phyloP scores from a whole-genome alignment of 2,113 vertebrate species.

The Sebastes schlegelii region DNA sequence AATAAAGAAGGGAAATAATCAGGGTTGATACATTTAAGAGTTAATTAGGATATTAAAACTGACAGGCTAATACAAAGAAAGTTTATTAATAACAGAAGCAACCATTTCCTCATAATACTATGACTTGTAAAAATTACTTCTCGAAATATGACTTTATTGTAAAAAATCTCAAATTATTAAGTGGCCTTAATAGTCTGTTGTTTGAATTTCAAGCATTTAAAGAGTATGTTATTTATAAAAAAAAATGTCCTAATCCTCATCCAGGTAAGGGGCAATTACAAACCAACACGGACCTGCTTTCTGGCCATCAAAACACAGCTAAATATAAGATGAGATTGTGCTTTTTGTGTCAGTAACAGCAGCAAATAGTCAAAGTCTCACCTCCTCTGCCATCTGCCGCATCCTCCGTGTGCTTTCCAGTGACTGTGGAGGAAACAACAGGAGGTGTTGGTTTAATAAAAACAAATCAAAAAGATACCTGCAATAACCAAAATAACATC shows the following conservation, averaged over 20 bases:
- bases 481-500: not conserved
- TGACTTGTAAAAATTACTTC: not conserved
- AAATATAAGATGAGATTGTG: not conserved
- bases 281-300: not conserved
- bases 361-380: slow-evolving; percentile 78
- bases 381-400: slow-evolving; percentile 94
- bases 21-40: not conserved
- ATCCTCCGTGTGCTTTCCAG: slow-evolving; percentile 98
- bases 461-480: not conserved
- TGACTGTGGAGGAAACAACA: slow-evolving; percentile 83
- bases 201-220: not conserved
- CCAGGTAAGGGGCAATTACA: not conserved
- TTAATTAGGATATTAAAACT: not conserved
- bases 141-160: not conserved
- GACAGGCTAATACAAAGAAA: not conserved
- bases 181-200: not conserved
- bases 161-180: not conserved
- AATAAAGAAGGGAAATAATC: not conserved
- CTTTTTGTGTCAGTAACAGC: not conserved
- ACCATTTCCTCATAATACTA: not conserved
- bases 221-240: not conserved
- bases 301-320: not conserved
- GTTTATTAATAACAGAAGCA: not conserved
- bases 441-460: not conserved
- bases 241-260: not conserved